Conservation (phyloP, 2,888 invertebrate species). For the Clusia tigrina region DNA sequence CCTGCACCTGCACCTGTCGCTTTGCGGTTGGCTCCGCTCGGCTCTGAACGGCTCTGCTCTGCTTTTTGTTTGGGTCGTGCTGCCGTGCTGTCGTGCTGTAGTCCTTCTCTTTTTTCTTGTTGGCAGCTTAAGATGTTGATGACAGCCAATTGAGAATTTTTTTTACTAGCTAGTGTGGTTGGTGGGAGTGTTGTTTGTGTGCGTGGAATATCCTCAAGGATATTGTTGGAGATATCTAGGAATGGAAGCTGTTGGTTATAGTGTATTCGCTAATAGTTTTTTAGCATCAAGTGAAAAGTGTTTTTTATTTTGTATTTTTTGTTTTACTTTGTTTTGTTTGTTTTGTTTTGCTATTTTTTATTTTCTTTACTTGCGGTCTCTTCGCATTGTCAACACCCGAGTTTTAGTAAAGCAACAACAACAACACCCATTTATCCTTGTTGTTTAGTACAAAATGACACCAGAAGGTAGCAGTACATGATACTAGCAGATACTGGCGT, state of each 20-base stretch:
- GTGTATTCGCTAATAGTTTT: slow-evolving; percentile 18
- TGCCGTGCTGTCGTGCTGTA: too few species aligned
- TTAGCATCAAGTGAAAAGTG: slow-evolving; percentile 33
- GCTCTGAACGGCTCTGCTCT: too few species aligned
- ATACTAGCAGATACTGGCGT: too few species aligned
- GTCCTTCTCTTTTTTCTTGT: neutral
- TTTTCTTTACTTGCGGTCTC: neutral
- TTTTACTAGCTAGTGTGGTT: neutral
- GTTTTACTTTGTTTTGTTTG: neutral
- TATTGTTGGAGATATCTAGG: neutral
- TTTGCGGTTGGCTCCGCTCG: too few species aligned
- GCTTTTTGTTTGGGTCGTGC: too few species aligned
- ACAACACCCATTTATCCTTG: slow-evolving; percentile 1
- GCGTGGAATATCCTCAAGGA: slow-evolving; percentile 10
- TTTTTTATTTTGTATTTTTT: neutral
- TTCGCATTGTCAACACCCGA: too few species aligned
- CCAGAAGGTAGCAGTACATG: too few species aligned
- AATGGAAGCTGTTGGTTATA: neutral
- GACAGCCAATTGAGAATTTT: slow-evolving; percentile 44
- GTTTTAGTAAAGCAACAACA: neutral
- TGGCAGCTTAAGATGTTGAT: slow-evolving; percentile 38
- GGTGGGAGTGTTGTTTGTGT: neutral
- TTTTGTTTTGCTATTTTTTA: slow-evolving; percentile 38
- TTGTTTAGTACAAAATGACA: too few species aligned
- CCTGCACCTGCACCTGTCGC: too few species aligned